These are phyloP conservation scores for Ovis canadensis DNA, from an alignment of 2,113 vertebrate species.

Conservation along the genomic window DNA sequence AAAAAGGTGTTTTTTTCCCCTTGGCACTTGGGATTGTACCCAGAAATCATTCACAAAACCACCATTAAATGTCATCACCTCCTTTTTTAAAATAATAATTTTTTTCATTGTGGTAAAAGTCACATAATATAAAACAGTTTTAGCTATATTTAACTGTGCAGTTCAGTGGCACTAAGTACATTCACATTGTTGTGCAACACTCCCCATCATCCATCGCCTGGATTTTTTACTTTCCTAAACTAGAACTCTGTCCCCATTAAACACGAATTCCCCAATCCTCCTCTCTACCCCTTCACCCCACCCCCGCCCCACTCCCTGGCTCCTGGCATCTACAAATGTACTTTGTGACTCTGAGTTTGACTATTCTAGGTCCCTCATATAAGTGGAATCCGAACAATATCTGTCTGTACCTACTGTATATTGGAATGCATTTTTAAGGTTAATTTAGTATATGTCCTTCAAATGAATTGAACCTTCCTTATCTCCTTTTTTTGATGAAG, in stretches of 20 bases:
- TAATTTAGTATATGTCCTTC: not conserved
- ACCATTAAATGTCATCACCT: not conserved
- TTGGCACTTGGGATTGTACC: not conserved
- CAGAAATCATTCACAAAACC: not conserved
- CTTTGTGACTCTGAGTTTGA: not conserved
- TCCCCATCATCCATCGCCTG: not conserved
- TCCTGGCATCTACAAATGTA: not conserved
- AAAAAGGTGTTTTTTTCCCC: not conserved
- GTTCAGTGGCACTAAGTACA: not conserved
- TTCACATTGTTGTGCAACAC: not conserved
- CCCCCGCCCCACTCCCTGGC: fast-evolving
- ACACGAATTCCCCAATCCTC: not conserved
- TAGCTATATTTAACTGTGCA: not conserved
- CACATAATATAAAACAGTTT: not conserved
- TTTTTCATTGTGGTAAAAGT: not conserved
- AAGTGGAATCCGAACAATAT: not conserved
- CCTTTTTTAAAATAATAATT: not conserved
- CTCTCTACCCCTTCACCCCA: not conserved
- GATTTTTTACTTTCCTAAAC: not conserved
- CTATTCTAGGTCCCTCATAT: not conserved
- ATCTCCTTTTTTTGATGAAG: not conserved
- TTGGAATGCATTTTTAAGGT: not conserved
- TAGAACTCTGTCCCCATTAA: not conserved
- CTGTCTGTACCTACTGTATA: not conserved
- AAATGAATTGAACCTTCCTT: not conserved